phyloP scores from a whole-genome alignment of 2,797 vertebrate genomes.

The Tympanoctomys barrerae region DNA sequence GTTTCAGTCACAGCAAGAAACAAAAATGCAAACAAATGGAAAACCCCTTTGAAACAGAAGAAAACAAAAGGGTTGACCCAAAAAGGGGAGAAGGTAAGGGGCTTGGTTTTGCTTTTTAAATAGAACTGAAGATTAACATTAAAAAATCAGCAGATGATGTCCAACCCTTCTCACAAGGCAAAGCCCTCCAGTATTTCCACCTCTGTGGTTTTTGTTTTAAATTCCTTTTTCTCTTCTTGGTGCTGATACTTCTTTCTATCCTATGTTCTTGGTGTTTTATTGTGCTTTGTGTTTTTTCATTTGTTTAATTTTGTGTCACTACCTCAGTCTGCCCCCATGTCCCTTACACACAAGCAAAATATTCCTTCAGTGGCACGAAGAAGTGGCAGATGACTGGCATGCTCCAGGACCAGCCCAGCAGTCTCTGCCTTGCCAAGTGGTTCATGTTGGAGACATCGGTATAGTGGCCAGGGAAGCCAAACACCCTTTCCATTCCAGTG shows the following conservation, averaged over 20 bases:
- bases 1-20: conserved; percentile 86
- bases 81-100: conserved; percentile 76
- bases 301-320: conserved; percentile 89
- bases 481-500: conserved; percentile 99
- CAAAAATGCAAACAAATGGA: conserved; percentile 90
- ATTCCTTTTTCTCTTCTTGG: conserved; percentile 87
- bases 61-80: conserved; percentile 92
- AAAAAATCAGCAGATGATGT: conserved; percentile 93
- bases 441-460: conserved; percentile 99
- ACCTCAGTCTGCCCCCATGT: conserved; percentile 88
- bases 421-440: conserved; percentile 97
- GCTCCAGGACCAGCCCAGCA: conserved; percentile 98
- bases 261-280: conserved; percentile 89
- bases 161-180: conserved; percentile 90
- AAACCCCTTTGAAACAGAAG: conserved; percentile 96
- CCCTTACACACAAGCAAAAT: conserved; percentile 97
- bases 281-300: conserved; percentile 77
- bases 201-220: conserved; percentile 86
- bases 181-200: conserved; percentile 84
- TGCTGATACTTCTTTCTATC: conserved; percentile 89
- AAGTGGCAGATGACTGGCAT: conserved; percentile 99
- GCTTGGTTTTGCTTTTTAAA: conserved; percentile 89
- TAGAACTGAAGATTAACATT: conserved; percentile 95
- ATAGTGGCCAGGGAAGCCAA: conserved; percentile 98
- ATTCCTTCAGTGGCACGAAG: conserved; percentile 99